phyloP scores from a whole-genome alignment of 2,113 vertebrate genomes.

The Gadus chalcogrammus region DNA sequence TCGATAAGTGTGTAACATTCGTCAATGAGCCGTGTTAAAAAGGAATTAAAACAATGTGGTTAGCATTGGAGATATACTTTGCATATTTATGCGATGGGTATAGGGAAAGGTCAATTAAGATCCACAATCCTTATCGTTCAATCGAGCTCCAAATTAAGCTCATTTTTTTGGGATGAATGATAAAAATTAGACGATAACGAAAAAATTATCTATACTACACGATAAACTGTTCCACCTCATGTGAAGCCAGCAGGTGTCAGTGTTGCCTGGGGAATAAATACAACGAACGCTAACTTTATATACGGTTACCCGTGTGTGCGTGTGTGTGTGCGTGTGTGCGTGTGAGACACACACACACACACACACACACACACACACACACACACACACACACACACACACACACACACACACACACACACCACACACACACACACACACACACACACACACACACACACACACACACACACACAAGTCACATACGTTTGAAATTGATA shows the following conservation, averaged over 20 bases:
- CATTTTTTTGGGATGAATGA: background rate
- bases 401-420: too few species aligned
- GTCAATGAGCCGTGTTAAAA: slow-evolving; percentile 80
- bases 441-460: too few species aligned
- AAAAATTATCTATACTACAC: background rate
- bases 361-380: too few species aligned
- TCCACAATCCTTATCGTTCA: too few species aligned
- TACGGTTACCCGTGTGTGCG: background rate
- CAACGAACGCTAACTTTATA: background rate
- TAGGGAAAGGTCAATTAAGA: background rate
- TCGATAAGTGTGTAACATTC: slow-evolving; percentile 76
- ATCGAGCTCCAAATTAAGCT: too few species aligned
- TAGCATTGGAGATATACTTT: background rate
- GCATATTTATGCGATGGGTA: background rate
- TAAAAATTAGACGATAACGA: background rate
- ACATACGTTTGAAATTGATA: background rate
- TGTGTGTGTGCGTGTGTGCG: background rate
- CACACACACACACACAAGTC: background rate
- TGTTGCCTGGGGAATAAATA: slow-evolving; percentile 50
- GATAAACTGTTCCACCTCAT: background rate
- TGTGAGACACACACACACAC: background rate
- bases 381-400: too few species aligned
- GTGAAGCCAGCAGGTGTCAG: slow-evolving; percentile 64
- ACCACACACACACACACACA: too few species aligned
- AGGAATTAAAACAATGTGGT: slow-evolving; percentile 59